A percentile compares a stretch with the other conserved stretches of the same genome.
phyloP scores from a whole-genome alignment of 2,113 vertebrate species.

The crab-eating macaque (Macaca fascicularis) region DNA sequence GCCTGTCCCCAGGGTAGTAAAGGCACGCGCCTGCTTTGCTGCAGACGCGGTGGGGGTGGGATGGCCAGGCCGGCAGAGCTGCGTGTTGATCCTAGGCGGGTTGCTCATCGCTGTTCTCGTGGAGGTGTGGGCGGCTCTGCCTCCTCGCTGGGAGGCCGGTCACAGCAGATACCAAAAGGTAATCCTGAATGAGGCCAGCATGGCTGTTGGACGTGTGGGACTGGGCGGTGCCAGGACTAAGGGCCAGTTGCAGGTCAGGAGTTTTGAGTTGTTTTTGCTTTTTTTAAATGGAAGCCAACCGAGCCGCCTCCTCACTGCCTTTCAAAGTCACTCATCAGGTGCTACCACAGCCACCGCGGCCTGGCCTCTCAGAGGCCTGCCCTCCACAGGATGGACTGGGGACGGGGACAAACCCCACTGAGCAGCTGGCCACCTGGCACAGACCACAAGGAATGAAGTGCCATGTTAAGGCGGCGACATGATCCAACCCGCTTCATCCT shows the following conservation, averaged over 20 bases:
- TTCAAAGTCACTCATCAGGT: neutral
- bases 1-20: neutral
- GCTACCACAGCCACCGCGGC: neutral
- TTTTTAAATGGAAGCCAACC: neutral
- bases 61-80: no score
- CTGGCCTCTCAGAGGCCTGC: neutral
- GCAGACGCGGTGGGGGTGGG: no score
- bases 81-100: no score
- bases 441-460: neutral
- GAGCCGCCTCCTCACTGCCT: neutral
- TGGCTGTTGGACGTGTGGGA: neutral
- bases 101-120: no score
- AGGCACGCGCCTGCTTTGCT: no score
- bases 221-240: neutral
- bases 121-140: no score
- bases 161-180: no score
- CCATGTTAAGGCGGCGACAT: fast-evolving
- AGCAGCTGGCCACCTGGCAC: neutral
- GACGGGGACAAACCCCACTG: neutral
- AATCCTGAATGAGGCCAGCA: no score
- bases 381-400: neutral
- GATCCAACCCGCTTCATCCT: neutral
- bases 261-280: no score
- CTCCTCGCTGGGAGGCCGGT: no score
- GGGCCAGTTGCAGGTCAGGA: no score